These are phyloP conservation scores for Syrrhaptes paradoxus DNA, from an alignment of 2,113 vertebrate species.

Conservation along the genomic window DNA sequence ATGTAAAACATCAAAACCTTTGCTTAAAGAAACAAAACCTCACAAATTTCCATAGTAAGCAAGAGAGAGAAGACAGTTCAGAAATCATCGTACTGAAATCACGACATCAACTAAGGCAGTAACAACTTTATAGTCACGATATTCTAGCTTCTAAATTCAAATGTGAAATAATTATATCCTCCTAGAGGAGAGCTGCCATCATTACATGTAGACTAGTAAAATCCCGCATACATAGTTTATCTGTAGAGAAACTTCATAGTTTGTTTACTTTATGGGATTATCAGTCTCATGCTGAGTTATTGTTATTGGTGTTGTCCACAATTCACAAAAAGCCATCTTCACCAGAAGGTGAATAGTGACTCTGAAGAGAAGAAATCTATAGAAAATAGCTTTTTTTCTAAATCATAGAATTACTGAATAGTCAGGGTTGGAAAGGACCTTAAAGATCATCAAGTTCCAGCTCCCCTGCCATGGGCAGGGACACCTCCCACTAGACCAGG, in stretches of 20 bases:
- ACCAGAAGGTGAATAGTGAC: neutral
- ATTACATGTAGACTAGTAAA: neutral
- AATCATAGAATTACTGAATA: neutral
- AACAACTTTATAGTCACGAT: neutral
- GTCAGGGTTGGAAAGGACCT: too few species aligned
- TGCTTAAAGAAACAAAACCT: neutral
- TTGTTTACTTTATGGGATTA: neutral
- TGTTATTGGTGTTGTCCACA: neutral
- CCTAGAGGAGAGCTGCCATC: neutral
- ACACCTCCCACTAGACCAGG: too few species aligned
- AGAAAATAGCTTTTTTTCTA: neutral
- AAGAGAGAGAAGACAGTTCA: neutral
- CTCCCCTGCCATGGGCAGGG: too few species aligned
- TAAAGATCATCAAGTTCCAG: too few species aligned
- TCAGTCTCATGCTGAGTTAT: neutral
- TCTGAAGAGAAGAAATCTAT: neutral
- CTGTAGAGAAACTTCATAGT: neutral
- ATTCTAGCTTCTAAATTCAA: neutral
- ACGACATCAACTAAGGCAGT: neutral
- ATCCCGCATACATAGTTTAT: neutral
- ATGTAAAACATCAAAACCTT: neutral
- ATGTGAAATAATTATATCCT: neutral
- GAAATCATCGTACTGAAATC: neutral
- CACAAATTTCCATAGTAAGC: neutral
- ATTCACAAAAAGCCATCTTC: neutral